Evolutionary conservation across 2,113 vertebrate genomes (phyloP).

Genomic region (Peromyscus leucopus): DNA sequence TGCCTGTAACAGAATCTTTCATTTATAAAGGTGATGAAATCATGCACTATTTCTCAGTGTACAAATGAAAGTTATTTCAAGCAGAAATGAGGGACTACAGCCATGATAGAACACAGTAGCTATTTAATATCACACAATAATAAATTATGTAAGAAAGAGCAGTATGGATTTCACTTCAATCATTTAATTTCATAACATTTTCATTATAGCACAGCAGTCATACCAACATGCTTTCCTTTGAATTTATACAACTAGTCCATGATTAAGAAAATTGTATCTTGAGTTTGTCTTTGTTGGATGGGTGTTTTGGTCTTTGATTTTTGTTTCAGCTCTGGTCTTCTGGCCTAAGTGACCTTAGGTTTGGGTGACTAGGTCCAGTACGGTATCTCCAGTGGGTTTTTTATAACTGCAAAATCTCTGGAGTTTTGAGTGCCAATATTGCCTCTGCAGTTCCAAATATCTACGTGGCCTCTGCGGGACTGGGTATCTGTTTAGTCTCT

Average conservation of each 20-base stretch:
- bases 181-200: conserved; percentile 72
- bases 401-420: no score
- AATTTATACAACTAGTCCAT: conserved; percentile 5
- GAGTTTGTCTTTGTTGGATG: no score
- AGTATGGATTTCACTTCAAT: conserved; percentile 51
- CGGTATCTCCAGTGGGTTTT: no score
- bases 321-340: no score
- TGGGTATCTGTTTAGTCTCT: no score
- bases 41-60: conserved; percentile 71
- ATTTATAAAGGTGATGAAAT: conserved; percentile 76
- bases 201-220: conserved; percentile 59
- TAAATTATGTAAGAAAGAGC: conserved; percentile 53
- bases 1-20: conserved; percentile 75
- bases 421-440: no score
- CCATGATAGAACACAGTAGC: conserved; percentile 58
- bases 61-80: conserved; percentile 72
- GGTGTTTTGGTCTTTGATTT: no score
- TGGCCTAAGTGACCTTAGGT: no score
- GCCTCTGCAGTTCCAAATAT: no score
- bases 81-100: conserved; percentile 16
- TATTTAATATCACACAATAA: conserved; percentile 69
- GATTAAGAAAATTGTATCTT: conserved; percentile 6
- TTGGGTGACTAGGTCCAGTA: no score
- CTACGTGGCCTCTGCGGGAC: no score
- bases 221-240: conserved; percentile 68